Base-by-base conservation (phyloP, 2,113 vertebrate species). In the Petrocephalus zakoni region DNA sequence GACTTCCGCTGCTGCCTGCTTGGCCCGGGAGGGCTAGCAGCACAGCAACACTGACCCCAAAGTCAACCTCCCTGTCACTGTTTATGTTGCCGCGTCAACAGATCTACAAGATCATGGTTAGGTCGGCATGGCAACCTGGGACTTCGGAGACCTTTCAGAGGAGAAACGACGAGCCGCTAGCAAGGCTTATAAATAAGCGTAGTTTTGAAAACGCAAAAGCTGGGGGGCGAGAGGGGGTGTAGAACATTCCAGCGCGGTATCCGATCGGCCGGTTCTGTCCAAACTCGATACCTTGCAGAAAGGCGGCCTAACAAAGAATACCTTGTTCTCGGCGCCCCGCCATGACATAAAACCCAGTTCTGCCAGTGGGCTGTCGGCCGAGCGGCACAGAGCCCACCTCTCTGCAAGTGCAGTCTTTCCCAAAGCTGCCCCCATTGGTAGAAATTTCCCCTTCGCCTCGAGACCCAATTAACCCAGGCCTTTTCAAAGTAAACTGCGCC, bases 251-350 rank as follows among this genome's bases (percentile, higher is more conserved):
- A 64, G 29, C 34, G 87, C 86, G 84, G 85, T 25, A 88, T 88
- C 89, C 88, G 19, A 42, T 86, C 88, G 52, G 78, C 91, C 87
- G 55, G 15, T 75, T 88, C 88, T 87, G 86, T 90, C 85, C 86
- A 91, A 90, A 89, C 68, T 81, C 64, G 56, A 34, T 87, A 87
- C 68, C 90, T 87, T 51, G 88, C 90, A 91, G 90, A 90, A 90
- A 89, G 89, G 87, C 91, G 93, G 90, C 91, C 92, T 91, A 94
- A 94, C 93, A 93, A 93, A 92, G 93, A 92, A 91, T 91, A 91
- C 93, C 92, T 93, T 93, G 93, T 94, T 94, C 94, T 94, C 92
- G 93, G 93, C 93, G 90, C 89, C 86, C 25, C 15, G 86, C 82
- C 90, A 94, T 91, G 94, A 91, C 87, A 29, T 37, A 22, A 53